Percentiles rank a stretch among this genome's conserved stretches.
phyloP scores from a whole-genome alignment of 2,888 invertebrate species.

The Incurvaria masculella region DNA sequence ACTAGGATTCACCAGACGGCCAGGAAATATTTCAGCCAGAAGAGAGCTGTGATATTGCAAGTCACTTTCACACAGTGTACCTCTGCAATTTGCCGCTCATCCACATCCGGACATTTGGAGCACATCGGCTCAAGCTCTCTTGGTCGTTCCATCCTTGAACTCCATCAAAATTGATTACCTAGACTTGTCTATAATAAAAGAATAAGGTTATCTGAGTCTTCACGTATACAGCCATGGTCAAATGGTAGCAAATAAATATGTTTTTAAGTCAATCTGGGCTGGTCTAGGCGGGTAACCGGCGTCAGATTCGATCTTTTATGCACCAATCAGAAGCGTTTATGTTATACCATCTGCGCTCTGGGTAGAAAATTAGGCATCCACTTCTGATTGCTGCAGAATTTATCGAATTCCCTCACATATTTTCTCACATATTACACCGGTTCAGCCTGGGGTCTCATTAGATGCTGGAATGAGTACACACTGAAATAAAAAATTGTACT shows the following conservation, averaged over 20 bases:
- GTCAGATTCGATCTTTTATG: no score
- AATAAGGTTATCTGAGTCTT: background rate
- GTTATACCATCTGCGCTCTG: no score
- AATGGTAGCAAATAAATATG: slow-evolving; percentile 17
- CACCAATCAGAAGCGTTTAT: no score
- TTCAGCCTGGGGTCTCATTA: no score
- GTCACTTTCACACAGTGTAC: slow-evolving; percentile 41
- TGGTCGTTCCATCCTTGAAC: slow-evolving; percentile 35
- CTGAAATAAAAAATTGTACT: background rate
- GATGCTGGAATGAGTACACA: background rate
- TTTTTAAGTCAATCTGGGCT: background rate
- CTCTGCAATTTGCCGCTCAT: slow-evolving; percentile 39
- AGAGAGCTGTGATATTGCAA: slow-evolving; percentile 40
- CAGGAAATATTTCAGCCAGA: slow-evolving; percentile 37
- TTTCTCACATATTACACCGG: no score
- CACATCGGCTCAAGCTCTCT: slow-evolving; percentile 28
- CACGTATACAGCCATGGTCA: no score
- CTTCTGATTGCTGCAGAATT: no score
- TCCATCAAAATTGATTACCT: slow-evolving; percentile 19
- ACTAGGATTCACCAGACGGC: slow-evolving; percentile 40
- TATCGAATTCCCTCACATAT: no score
- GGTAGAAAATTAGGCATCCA: background rate
- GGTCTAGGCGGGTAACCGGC: background rate
- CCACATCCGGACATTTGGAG: slow-evolving; percentile 39
- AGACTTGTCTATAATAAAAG: background rate